A percentile compares a stretch with the other conserved stretches of the same genome.
Conservation (phyloP, 2,797 vertebrate species). For the Oryzias dopingdopingensis region DNA sequence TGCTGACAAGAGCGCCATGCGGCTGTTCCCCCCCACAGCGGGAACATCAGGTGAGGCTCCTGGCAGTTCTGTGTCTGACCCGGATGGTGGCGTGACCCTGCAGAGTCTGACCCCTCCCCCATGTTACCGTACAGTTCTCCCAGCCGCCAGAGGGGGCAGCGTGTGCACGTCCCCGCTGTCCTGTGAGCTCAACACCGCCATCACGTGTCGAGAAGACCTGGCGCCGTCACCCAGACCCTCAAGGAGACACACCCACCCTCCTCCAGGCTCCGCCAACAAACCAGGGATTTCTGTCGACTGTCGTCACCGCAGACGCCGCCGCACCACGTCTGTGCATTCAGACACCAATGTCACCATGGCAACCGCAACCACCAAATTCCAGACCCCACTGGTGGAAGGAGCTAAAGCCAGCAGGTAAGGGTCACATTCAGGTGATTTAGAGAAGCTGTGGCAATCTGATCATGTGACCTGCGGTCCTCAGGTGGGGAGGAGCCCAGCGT, state of each 20-base stretch:
- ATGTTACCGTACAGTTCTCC: conserved; percentile 24
- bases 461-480: conserved; percentile 5
- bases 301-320: conserved; percentile 71
- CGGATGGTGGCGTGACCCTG: neutral
- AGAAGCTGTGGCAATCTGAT: neutral
- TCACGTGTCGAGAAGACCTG: conserved; percentile 86
- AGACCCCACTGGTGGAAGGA: conserved; percentile 61
- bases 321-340: conserved; percentile 64
- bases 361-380: conserved; percentile 48
- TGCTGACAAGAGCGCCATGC: conserved; percentile 18
- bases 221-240: conserved; percentile 76
- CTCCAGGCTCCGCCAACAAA: conserved; percentile 23
- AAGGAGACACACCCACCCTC: conserved; percentile 63
- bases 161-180: conserved; percentile 69
- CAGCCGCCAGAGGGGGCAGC: conserved; percentile 34
- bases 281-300: conserved; percentile 27
- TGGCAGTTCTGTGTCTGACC: neutral
- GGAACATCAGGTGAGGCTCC: conserved; percentile 21
- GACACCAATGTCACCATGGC: rapidly evolving
- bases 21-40: conserved; percentile 24
- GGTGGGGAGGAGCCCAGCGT: conserved; percentile 28
- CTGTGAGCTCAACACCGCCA: conserved; percentile 89
- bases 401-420: conserved; percentile 43
- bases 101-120: no score
- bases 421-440: rapidly evolving